phyloP scores from a whole-genome alignment of 2,888 invertebrate genomes.

The Chrysotoxum bicinctum region DNA sequence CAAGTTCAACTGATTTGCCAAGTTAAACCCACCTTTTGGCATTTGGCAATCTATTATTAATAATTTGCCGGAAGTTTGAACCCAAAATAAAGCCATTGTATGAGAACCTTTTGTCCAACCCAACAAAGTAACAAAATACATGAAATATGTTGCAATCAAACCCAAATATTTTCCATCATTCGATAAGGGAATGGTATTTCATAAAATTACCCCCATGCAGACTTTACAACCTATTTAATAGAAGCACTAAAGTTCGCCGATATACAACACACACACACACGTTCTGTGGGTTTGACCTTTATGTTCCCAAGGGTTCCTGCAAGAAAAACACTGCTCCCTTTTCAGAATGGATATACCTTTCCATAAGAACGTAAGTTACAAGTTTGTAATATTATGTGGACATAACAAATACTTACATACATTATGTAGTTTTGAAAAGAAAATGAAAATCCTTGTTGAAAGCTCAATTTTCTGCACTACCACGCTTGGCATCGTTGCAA shows the following conservation, averaged over 20 bases:
- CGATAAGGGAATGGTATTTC: conserved; percentile 57
- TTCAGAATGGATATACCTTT: neutral
- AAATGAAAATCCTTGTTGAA: conserved; percentile 47
- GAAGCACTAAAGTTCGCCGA: conserved; percentile 26
- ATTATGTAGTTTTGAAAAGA: conserved; percentile 9
- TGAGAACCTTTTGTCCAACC: neutral
- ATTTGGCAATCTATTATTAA: conserved; percentile 32
- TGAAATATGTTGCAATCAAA: conserved; percentile 65
- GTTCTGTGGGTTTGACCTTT: conserved; percentile 29
- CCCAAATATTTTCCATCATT: conserved; percentile 53
- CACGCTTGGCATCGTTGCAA: conserved; percentile 10
- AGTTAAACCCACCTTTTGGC: conserved; percentile 23
- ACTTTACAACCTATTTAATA: conserved; percentile 59
- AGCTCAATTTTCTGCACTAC: conserved; percentile 47
- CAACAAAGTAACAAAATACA: conserved; percentile 53
- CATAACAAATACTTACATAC: neutral
- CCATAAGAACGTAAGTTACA: neutral
- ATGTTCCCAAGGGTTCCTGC: neutral
- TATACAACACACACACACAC: neutral
- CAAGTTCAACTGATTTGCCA: conserved; percentile 11
- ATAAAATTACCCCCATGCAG: conserved; percentile 46
- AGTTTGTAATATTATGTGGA: neutral
- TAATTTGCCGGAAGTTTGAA: conserved; percentile 24
- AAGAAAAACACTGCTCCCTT: neutral
- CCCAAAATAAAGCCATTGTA: conserved; percentile 24